Percentiles rank a stretch among this genome's conserved stretches.
Conservation (phyloP, 2,888 invertebrate species). For the Eustalomyia histrio region DNA sequence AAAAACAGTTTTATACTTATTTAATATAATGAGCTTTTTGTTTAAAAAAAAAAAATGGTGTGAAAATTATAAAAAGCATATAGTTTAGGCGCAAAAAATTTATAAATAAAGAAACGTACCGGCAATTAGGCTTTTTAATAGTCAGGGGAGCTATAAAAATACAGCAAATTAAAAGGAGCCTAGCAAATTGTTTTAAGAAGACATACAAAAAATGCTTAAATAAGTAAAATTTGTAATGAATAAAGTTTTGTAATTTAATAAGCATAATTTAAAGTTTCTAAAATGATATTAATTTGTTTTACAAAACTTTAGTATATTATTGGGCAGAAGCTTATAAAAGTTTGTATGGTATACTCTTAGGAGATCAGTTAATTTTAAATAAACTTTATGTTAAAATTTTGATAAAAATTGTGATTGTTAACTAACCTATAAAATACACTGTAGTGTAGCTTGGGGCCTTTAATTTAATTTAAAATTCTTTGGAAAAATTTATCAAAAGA, state of each 20-base stretch:
- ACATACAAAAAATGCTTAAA: neutral
- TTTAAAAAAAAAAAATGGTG: neutral
- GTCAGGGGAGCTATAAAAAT: neutral
- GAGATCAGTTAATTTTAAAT: too few relatives aligned
- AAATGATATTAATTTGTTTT: neutral
- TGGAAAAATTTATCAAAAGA: too few relatives aligned
- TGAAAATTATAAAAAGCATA: constrained; percentile 30
- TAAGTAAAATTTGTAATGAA: neutral
- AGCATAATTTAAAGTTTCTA: neutral
- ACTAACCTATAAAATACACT: too few relatives aligned
- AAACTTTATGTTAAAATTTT: too few relatives aligned
- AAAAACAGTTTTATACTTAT: constrained; percentile 20
- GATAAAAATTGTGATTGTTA: too few relatives aligned
- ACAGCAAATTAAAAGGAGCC: neutral
- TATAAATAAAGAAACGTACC: neutral
- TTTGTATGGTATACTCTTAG: too few relatives aligned
- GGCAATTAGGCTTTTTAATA: constrained; percentile 19
- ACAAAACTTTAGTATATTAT: too few relatives aligned
- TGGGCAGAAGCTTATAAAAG: too few relatives aligned
- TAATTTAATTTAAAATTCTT: too few relatives aligned
- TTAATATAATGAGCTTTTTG: constrained; percentile 2
- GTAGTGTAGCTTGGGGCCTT: too few relatives aligned
- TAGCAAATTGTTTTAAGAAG: neutral
- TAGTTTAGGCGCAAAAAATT: constrained; percentile 35
- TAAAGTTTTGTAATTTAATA: neutral